Percentiles rank a stretch among this genome's conserved stretches.
Conservation (phyloP, 2,113 vertebrate species). For the Heterocephalus glaber region DNA sequence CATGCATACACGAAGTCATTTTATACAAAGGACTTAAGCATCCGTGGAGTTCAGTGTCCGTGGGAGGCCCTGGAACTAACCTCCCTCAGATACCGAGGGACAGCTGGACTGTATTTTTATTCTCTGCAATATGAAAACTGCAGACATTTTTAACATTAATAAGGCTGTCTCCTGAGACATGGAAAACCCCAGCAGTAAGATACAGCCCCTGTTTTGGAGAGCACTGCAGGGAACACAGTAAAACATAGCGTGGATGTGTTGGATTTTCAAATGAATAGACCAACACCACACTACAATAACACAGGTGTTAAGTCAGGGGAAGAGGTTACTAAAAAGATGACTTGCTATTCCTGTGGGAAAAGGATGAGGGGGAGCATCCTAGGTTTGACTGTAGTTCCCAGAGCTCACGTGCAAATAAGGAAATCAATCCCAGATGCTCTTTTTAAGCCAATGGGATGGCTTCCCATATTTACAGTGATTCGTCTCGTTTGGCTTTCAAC, state of each 20-base stretch:
- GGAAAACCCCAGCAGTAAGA: neutral
- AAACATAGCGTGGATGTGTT: neutral
- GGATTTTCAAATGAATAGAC: neutral
- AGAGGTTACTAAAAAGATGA: neutral
- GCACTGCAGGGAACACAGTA: neutral
- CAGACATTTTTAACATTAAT: slow-evolving; percentile 29
- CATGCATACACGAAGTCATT: neutral
- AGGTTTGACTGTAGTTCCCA: neutral
- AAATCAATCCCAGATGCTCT: neutral
- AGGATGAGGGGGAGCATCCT: neutral
- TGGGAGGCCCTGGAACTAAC: neutral
- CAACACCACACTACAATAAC: too few relatives aligned
- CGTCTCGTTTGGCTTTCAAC: neutral
- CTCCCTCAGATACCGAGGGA: neutral
- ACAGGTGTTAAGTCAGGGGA: neutral
- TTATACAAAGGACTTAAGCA: too few relatives aligned
- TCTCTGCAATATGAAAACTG: slow-evolving; percentile 1
- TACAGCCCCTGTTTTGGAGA: neutral
- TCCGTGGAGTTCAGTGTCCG: neutral
- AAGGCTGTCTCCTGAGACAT: neutral
- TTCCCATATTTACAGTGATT: neutral
- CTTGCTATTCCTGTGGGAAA: neutral
- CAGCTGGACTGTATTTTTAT: neutral
- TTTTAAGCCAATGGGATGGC: neutral
- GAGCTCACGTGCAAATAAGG: neutral